These are phyloP conservation scores for Darevskia mixta DNA, from an alignment of 2,797 vertebrate species.

Conservation along the genomic window DNA sequence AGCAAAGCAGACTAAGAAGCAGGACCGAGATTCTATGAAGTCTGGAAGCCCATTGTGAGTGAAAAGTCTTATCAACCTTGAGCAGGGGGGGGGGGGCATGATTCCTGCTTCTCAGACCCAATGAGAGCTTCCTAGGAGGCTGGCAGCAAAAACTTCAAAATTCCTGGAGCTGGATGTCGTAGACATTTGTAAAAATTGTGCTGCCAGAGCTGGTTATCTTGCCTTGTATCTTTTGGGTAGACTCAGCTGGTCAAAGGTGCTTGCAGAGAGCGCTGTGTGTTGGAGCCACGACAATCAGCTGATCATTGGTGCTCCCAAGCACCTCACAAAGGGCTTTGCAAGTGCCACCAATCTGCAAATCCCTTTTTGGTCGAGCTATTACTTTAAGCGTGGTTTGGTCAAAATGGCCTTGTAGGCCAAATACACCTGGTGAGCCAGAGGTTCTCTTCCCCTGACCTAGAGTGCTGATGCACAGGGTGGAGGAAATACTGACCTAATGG, in stretches of 20 bases:
- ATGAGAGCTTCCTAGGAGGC: neutral
- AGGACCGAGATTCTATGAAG: conserved; percentile 89
- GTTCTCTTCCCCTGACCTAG: neutral
- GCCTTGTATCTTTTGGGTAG: neutral
- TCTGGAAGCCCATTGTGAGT: conserved; percentile 85
- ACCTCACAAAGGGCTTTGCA: no score
- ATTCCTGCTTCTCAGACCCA: fast-evolving
- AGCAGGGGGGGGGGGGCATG: neutral
- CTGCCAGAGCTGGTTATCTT: neutral
- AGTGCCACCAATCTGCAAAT: no score
- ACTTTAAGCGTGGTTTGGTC: no score
- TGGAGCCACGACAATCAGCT: no score
- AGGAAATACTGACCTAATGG: neutral
- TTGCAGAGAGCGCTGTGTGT: no score
- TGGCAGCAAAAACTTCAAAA: neutral
- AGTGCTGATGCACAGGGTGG: neutral
- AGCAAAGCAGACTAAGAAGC: conserved; percentile 91
- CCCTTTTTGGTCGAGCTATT: no score
- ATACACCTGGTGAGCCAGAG: no score
- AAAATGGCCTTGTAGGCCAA: no score
- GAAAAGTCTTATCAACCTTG: fast-evolving
- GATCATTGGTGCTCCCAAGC: no score
- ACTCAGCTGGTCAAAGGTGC: no score
- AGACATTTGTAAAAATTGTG: neutral
- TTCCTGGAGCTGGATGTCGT: neutral